These are phyloP conservation scores for Chamaea fasciata DNA, from an alignment of 2,113 vertebrate species.

Conservation along the genomic window DNA sequence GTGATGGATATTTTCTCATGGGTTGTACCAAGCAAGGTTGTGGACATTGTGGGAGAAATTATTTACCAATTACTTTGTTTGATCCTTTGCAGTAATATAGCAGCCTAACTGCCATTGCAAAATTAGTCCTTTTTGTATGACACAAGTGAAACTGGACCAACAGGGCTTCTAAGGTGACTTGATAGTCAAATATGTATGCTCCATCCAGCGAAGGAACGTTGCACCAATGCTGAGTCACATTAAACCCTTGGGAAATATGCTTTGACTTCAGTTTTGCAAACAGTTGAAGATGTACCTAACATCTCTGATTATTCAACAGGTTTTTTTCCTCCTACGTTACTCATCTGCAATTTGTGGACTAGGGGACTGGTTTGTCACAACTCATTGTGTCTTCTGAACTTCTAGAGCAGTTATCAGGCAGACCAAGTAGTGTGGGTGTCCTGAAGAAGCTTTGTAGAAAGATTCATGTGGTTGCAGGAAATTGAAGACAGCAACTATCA, in stretches of 20 bases:
- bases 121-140: background rate
- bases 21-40: background rate
- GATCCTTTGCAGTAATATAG: background rate
- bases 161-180: background rate
- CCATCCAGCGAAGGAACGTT: background rate
- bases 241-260: background rate
- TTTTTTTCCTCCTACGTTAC: rapidly evolving
- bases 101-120: background rate
- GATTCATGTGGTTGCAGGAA: background rate
- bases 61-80: background rate
- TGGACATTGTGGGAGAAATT: background rate
- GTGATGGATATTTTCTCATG: background rate
- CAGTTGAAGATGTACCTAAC: background rate
- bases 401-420: background rate
- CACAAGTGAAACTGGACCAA: background rate
- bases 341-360: background rate
- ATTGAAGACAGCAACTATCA: background rate
- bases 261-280: background rate
- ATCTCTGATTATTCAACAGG: background rate
- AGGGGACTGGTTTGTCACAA: background rate
- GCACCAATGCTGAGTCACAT: background rate
- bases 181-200: background rate
- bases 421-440: rapidly evolving
- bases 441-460: background rate
- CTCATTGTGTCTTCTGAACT: background rate